Percentiles rank a stretch among this genome's conserved stretches.
Conservation (phyloP, 1,140 invertebrate species). For the Lepidurus arcticus region DNA sequence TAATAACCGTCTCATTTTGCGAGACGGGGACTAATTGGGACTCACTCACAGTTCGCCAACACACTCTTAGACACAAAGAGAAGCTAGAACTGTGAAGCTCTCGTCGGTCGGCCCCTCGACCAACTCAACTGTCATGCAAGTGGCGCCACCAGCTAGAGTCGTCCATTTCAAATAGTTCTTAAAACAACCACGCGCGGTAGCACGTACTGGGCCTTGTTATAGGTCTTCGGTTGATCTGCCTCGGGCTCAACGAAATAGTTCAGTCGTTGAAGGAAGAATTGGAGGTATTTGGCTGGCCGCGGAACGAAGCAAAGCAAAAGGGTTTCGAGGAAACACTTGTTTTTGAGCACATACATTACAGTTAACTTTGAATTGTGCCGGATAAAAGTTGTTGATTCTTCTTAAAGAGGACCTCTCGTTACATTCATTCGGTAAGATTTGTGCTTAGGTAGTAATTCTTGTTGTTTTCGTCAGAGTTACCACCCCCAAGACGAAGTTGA, state of each 20-base stretch:
- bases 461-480: too few species aligned
- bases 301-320: not conserved
- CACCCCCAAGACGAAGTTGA: too few species aligned
- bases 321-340: not conserved
- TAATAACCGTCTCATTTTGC: slow-evolving; percentile 6
- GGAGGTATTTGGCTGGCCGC: slow-evolving; percentile 16
- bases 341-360: not conserved
- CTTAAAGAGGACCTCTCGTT: not conserved
- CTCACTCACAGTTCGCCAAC: not conserved
- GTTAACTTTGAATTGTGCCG: not conserved
- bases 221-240: not conserved
- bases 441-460: too few species aligned
- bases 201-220: not conserved
- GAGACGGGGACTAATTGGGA: not conserved
- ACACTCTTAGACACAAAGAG: not conserved
- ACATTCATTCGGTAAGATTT: too few species aligned
- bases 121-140: not conserved
- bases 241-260: not conserved
- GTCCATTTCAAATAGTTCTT: not conserved
- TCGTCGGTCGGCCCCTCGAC: not conserved
- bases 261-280: slow-evolving; percentile 11
- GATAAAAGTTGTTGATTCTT: not conserved
- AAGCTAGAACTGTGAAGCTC: not conserved
- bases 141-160: not conserved
- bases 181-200: not conserved